A percentile compares a stretch with the other conserved stretches of the same genome.
phyloP scores from a whole-genome alignment of 53 echinoderm and acorn worm species.

The Antedon mediterranea region DNA sequence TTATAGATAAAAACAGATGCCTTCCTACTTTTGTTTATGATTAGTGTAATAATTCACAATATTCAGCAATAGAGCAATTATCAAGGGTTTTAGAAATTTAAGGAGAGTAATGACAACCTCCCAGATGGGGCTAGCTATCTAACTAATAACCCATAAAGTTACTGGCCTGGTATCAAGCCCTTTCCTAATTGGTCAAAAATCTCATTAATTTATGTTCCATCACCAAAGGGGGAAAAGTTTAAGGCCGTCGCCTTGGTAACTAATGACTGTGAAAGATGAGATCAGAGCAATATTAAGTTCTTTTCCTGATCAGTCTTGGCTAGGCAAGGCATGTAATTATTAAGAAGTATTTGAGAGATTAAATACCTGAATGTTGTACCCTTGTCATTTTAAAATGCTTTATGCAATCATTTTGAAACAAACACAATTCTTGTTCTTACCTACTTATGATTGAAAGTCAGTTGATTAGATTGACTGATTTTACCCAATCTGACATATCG shows the following conservation, averaged over 20 bases:
- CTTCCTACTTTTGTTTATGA: neutral
- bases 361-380: neutral
- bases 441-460: no score
- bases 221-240: neutral
- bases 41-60: neutral
- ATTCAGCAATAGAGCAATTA: neutral
- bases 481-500: no score
- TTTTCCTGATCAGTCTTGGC: neutral
- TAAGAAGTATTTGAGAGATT: neutral
- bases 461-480: no score
- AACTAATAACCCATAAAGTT: neutral
- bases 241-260: neutral
- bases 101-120: neutral
- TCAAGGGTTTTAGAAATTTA: neutral
- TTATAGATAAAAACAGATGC: neutral
- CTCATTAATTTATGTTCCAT: conserved; percentile 1
- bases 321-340: neutral
- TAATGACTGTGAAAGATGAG: neutral
- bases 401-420: no score
- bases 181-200: neutral
- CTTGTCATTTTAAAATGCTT: neutral
- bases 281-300: neutral
- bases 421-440: no score
- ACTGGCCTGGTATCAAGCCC: neutral
- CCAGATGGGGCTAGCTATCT: neutral